phyloP scores from a whole-genome alignment of 2,888 invertebrate genomes.

The Hyalella azteca region DNA sequence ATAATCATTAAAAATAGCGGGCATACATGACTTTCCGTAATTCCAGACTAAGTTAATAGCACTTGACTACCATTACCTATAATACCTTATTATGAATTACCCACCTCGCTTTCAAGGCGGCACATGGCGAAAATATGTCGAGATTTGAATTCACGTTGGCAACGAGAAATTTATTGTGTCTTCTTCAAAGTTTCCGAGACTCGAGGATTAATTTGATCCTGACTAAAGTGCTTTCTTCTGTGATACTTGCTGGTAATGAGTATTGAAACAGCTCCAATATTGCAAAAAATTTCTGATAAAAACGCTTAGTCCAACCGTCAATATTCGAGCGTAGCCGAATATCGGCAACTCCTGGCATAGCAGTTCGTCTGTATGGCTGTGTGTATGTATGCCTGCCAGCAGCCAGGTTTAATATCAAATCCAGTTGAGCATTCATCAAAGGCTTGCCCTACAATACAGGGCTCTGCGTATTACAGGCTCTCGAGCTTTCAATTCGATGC shows the following conservation, averaged over 20 bases:
- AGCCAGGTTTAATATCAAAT: conserved; percentile 34
- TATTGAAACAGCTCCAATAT: background rate
- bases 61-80: no score
- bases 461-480: conserved; percentile 33
- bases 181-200: no score
- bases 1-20: no score
- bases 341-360: background rate
- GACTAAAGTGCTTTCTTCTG: no score
- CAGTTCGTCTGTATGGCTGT: background rate
- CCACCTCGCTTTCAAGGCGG: no score
- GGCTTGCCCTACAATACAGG: conserved; percentile 35
- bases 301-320: background rate
- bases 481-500: conserved; percentile 36
- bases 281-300: background rate
- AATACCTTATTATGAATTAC: no score
- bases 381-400: background rate
- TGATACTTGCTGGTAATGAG: background rate
- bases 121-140: no score
- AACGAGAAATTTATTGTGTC: no score
- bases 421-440: conserved; percentile 37
- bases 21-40: no score
- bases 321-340: background rate
- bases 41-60: no score
- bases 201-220: no score
- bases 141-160: no score